Percentiles rank a stretch among this genome's conserved stretches.
Conservation (phyloP, 2,888 invertebrate genomes). For the Metallyticus violacea region DNA sequence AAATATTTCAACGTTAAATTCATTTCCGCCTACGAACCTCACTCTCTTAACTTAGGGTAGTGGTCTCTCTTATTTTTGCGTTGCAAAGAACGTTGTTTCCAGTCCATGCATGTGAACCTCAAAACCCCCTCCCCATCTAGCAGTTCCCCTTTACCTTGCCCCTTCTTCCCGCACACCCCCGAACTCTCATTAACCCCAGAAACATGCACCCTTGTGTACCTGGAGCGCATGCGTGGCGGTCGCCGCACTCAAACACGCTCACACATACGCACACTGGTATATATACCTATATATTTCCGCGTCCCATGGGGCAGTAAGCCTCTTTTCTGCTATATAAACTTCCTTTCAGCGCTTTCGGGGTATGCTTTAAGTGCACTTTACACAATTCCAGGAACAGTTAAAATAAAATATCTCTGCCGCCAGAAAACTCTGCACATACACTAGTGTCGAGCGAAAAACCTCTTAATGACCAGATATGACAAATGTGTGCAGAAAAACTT, state of each 20-base stretch:
- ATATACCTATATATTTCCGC: not conserved
- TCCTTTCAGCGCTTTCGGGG: not conserved
- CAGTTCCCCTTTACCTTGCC: too few relatives aligned
- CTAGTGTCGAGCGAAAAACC: not conserved
- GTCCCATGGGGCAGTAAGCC: not conserved
- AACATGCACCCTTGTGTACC: not conserved
- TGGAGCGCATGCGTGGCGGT: not conserved
- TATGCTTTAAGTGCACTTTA: not conserved
- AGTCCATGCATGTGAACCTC: not conserved
- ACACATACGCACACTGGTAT: not conserved
- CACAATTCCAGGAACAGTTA: not conserved
- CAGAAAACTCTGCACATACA: not conserved
- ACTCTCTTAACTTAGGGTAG: not conserved
- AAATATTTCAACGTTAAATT: not conserved
- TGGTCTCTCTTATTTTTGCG: not conserved
- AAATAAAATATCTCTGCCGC: not conserved
- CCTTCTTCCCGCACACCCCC: not conserved
- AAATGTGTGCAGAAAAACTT: not conserved
- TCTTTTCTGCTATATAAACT: not conserved
- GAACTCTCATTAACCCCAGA: not conserved
- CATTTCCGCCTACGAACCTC: not conserved
- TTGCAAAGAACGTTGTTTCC: not conserved
- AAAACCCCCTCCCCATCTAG: too few relatives aligned
- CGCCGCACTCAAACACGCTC: not conserved
- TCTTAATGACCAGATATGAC: not conserved